Evolutionary conservation across 2,888 invertebrate genomes (phyloP).

Genomic region (Galeopsomyia nigrocyanea): DNA sequence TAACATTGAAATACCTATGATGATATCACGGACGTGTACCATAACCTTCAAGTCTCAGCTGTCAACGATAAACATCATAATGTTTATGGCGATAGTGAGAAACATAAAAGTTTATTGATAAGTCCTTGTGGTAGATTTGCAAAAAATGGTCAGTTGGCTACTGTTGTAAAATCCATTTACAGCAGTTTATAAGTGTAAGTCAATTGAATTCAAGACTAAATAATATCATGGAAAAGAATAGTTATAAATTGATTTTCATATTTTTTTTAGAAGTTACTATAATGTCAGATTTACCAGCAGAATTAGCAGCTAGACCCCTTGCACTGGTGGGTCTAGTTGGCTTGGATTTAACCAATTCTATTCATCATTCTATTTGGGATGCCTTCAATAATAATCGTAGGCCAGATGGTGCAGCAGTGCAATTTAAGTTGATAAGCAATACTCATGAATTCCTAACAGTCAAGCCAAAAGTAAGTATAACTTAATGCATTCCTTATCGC

Average conservation of each 20-base stretch:
- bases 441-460: conserved; percentile 90
- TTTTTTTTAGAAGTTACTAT: conserved; percentile 14
- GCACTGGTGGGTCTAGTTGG: conserved; percentile 92
- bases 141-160: conserved; percentile 27
- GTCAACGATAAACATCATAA: conserved; percentile 37
- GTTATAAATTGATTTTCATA: background rate
- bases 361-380: conserved; percentile 95
- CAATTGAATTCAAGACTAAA: background rate
- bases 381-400: conserved; percentile 87
- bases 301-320: conserved; percentile 86
- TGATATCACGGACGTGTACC: conserved; percentile 16
- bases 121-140: background rate
- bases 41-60: conserved; percentile 39
- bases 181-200: conserved; percentile 21
- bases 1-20: no score
- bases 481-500: background rate
- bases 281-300: conserved; percentile 81
- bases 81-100: conserved; percentile 21
- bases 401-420: conserved; percentile 85
- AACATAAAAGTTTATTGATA: conserved; percentile 7
- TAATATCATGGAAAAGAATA: background rate
- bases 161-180: conserved; percentile 5
- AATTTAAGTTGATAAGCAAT: conserved; percentile 84
- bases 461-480: conserved; percentile 75
- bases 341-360: conserved; percentile 87